These are phyloP conservation scores for Heterodera schachtii DNA, from an alignment of 1,140 invertebrate species.

Conservation along the genomic window DNA sequence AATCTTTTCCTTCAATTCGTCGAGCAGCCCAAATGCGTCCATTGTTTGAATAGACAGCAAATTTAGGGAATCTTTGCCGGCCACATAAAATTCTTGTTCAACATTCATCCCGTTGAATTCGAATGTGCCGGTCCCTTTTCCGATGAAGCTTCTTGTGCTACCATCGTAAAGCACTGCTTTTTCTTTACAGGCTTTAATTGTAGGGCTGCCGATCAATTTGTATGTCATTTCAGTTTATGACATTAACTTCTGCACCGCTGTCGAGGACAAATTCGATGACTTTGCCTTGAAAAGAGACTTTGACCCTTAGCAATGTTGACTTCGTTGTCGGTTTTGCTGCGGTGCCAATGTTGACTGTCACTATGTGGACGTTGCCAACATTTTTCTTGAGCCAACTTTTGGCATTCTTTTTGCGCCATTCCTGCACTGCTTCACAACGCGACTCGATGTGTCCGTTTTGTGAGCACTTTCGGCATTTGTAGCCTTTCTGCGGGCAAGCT, in stretches of 20 bases:
- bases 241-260: slow-evolving; percentile 6
- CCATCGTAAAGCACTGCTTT: slow-evolving; percentile 6
- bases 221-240: slow-evolving; percentile 2
- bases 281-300: neutral
- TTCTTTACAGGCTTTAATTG: slow-evolving; percentile 1
- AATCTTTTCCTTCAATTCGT: neutral
- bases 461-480: neutral
- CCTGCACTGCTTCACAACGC: neutral
- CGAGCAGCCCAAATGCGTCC: slow-evolving; percentile 2
- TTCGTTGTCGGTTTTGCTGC: neutral
- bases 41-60: slow-evolving; percentile 1
- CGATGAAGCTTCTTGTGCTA: neutral
- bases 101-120: neutral
- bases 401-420: neutral
- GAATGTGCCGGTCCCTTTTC: slow-evolving; percentile 9
- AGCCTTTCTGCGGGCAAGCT: neutral
- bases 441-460: neutral
- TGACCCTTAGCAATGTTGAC: neutral
- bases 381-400: neutral
- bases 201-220: neutral
- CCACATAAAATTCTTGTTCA: neutral
- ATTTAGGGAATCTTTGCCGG: neutral
- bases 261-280: neutral
- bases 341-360: neutral
- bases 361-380: neutral